Base-by-base conservation (phyloP, 2,113 vertebrate species). In the Elephantulus edwardii region DNA sequence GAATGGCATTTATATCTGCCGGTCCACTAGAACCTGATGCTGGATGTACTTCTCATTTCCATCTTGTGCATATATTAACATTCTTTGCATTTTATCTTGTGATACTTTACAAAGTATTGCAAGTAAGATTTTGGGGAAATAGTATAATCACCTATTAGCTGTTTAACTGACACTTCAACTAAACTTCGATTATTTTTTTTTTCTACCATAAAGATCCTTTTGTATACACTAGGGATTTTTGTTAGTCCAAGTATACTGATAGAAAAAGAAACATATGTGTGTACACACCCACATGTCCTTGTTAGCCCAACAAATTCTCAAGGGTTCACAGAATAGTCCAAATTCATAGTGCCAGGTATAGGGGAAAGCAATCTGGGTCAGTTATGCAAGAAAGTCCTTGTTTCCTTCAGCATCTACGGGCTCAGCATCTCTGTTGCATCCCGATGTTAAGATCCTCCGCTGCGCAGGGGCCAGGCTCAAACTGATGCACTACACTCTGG, bases 91-190 rank as follows among this genome's bases (percentile, higher is more conserved):
- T 76, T 40, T 78, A 83, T 75, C 1, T 26, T 46, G 74, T 40
- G 54, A 71, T 83, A 80, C 66, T 71, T 86, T 62, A 60, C 3
- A 50, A 81, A 78, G 46, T 44, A 83, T 82, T 84, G 40, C 54
- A 86, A 33, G 80, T 20, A n/a, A 90, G 48, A 82, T 50, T 89
- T 71, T 62, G 11, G 50, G 83, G 70, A 91, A 93, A 30, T 4
- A 83, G n/a, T 6, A 78, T 48, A 77, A 86, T 7, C 11, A 72
- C 11, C 52, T 80, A 75, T 6, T 40, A 20, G 84, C 58, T 1
- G 68, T 95, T 91, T 76, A 86, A 80, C 33, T 72, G 40, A 66
- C 68, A 54, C 14, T 48, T 86, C 20, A 83, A 64, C 40, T 68
- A 35, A 0, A 60, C 22, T 70, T 83, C 44, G 68, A 26, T 60